These are phyloP conservation scores for Lathamus discolor DNA, from an alignment of 2,113 vertebrate species.

Conservation along the genomic window DNA sequence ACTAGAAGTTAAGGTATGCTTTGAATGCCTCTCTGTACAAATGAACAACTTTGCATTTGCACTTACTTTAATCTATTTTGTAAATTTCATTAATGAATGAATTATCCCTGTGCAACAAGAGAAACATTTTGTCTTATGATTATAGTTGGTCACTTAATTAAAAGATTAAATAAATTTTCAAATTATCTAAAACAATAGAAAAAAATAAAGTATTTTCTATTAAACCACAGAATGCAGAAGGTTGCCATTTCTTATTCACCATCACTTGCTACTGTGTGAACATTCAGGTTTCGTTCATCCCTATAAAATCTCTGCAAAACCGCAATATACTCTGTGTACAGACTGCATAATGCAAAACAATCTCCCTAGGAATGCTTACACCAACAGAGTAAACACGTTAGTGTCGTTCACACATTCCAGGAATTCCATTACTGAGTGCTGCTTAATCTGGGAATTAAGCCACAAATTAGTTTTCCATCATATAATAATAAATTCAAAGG, in stretches of 20 bases:
- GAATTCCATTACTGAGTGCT: background rate
- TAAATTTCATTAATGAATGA: background rate
- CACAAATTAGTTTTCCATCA: background rate
- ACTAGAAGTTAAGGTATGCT: background rate
- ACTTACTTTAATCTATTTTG: background rate
- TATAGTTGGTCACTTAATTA: background rate
- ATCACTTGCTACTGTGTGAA: background rate
- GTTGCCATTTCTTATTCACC: background rate
- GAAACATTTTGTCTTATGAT: background rate
- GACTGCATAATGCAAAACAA: constrained; percentile 1
- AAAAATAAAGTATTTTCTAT: background rate
- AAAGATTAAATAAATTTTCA: background rate
- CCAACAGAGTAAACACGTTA: background rate
- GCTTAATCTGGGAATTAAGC: constrained; percentile 29
- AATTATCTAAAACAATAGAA: background rate
- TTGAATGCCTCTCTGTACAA: background rate
- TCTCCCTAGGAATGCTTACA: constrained; percentile 47
- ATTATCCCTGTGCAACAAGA: background rate
- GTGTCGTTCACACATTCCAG: background rate
- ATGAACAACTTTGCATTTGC: background rate
- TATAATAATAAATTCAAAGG: constrained; percentile 19
- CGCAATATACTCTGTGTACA: background rate
- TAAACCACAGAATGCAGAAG: background rate
- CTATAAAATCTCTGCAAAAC: background rate
- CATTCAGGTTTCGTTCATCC: background rate